phyloP scores from a whole-genome alignment of 2,888 invertebrate species.

The Epiblema foenella region DNA sequence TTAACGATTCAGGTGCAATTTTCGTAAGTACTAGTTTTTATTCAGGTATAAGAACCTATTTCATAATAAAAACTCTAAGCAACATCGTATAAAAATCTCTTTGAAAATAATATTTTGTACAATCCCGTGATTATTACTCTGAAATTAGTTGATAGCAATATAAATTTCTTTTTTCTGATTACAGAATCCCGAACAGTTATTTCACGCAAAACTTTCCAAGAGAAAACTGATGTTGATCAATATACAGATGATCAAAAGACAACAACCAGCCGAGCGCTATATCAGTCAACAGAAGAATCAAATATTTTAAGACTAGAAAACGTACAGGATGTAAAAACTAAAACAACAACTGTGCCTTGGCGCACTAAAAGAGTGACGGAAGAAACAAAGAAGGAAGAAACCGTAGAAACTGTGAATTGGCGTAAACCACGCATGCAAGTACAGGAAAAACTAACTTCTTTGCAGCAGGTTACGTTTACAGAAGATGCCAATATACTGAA shows the following conservation, averaged over 20 bases:
- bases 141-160: neutral
- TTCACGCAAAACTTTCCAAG: conserved; percentile 60
- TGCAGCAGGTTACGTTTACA: conserved; percentile 46
- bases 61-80: neutral
- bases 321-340: conserved; percentile 65
- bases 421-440: conserved; percentile 53
- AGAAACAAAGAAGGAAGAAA: conserved; percentile 49
- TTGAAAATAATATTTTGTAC: too few relatives aligned
- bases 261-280: conserved; percentile 56
- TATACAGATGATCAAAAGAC: conserved; percentile 52
- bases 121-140: neutral
- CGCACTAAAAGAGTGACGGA: conserved; percentile 57
- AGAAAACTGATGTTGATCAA: conserved; percentile 60
- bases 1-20: neutral
- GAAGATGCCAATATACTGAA: conserved; percentile 53
- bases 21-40: neutral
- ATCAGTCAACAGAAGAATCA: conserved; percentile 72
- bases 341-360: conserved; percentile 69
- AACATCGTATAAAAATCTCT: neutral
- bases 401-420: conserved; percentile 58
- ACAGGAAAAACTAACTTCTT: conserved; percentile 40
- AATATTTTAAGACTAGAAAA: conserved; percentile 70
- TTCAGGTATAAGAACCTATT: neutral
- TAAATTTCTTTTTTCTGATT: conserved; percentile 50
- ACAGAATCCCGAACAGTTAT: conserved; percentile 66